Evolutionary conservation across 2,797 vertebrate genomes (phyloP).

Genomic region (Rhinatrema bivittatum): DNA sequence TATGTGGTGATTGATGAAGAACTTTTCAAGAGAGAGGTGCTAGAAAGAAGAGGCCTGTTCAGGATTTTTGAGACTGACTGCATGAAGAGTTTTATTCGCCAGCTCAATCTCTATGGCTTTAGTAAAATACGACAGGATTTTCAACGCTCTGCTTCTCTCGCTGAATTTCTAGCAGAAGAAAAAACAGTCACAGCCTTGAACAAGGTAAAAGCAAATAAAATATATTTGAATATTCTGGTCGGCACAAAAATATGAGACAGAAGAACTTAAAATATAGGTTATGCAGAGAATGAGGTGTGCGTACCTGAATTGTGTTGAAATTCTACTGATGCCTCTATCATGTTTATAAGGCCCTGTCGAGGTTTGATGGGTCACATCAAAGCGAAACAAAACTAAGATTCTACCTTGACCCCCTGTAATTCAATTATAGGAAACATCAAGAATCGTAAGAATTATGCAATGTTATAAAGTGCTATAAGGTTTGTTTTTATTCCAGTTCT

Average conservation of each 20-base stretch:
- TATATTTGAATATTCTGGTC: too few relatives aligned
- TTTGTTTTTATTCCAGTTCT: too few relatives aligned
- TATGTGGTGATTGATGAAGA: slow-evolving; percentile 6
- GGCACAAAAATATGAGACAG: not conserved
- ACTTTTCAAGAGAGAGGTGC: slow-evolving; percentile 29
- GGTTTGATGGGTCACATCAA: too few relatives aligned
- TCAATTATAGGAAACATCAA: too few relatives aligned
- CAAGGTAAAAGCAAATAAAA: slow-evolving; percentile 14
- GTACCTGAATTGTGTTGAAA: not conserved
- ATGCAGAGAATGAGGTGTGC: too few relatives aligned
- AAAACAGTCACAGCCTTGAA: slow-evolving; percentile 6
- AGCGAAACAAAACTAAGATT: too few relatives aligned
- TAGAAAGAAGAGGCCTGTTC: slow-evolving; percentile 19
- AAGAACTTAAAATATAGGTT: too few relatives aligned
- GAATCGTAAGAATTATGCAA: too few relatives aligned
- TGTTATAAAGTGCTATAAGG: too few relatives aligned
- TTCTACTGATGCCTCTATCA: too few relatives aligned
- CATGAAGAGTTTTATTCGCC: slow-evolving; percentile 30
- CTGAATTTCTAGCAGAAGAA: slow-evolving; percentile 23
- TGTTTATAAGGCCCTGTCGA: too few relatives aligned
- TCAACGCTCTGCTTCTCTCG: slow-evolving; percentile 16
- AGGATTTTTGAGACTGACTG: slow-evolving; percentile 30
- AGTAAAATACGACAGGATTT: slow-evolving; percentile 27
- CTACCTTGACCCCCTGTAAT: too few relatives aligned
- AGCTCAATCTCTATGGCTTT: slow-evolving; percentile 34